Conservation (phyloP, 2,888 invertebrate genomes). For the Exocentrus adspersus region DNA sequence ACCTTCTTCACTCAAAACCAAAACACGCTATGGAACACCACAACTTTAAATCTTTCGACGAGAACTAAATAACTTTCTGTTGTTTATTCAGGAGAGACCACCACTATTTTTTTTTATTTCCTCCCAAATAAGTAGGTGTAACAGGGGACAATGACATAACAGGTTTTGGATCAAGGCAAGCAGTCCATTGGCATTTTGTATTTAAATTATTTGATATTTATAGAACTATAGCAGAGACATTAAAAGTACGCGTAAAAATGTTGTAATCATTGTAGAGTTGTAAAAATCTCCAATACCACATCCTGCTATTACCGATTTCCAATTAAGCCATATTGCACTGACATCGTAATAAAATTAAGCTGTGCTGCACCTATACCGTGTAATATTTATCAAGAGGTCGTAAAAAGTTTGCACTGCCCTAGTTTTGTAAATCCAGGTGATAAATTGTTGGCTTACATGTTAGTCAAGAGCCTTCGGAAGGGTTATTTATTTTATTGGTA, state of each 20-base stretch:
- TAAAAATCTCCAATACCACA: too few species aligned
- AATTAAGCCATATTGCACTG: not conserved
- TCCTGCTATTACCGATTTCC: not conserved
- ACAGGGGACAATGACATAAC: not conserved
- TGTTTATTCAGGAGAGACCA: conserved; percentile 39
- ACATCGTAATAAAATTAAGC: not conserved
- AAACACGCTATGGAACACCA: conserved; percentile 15
- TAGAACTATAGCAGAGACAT: too few species aligned
- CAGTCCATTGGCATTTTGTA: not conserved
- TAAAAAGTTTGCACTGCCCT: not conserved
- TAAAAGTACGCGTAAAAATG: too few species aligned
- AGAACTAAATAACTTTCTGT: conserved; percentile 16
- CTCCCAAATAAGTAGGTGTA: not conserved
- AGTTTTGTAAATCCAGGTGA: not conserved
- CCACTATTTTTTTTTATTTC: conserved; percentile 6
- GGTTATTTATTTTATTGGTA: too few species aligned
- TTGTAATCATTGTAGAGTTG: too few species aligned
- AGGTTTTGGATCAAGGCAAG: not conserved
- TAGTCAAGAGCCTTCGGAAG: too few species aligned
- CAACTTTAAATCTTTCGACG: conserved; percentile 32
- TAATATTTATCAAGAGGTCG: not conserved
- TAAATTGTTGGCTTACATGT: not conserved
- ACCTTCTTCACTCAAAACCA: conserved; percentile 27
- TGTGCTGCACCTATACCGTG: not conserved
- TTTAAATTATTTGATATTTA: not conserved